Conservation (phyloP, 2,888 invertebrate genomes). For the Lycaena phlaeas region DNA sequence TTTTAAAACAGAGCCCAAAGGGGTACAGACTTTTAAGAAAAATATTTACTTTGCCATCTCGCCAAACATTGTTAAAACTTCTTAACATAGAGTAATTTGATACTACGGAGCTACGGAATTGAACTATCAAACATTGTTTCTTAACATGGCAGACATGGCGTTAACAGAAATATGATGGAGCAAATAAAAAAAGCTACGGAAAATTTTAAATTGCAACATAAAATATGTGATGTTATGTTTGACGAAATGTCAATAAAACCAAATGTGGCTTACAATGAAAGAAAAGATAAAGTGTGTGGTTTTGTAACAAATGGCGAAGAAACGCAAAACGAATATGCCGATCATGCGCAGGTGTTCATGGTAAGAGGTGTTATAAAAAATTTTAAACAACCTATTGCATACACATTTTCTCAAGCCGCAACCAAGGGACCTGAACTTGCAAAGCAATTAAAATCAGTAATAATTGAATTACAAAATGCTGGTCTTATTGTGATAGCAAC, state of each 20-base stretch:
- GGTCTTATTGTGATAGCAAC: constrained; percentile 24
- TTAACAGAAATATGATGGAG: constrained; percentile 21
- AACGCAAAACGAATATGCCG: constrained; percentile 19
- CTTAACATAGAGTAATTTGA: too few relatives aligned
- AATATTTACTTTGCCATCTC: constrained; percentile 14
- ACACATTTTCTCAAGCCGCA: constrained; percentile 21
- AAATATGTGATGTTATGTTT: constrained; percentile 22
- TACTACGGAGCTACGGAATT: too few relatives aligned
- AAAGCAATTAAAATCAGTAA: constrained; percentile 20
- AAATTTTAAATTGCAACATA: constrained; percentile 16
- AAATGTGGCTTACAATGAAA: constrained; percentile 20
- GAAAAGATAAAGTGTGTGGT: constrained; percentile 22
- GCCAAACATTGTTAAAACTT: constrained; percentile 4
- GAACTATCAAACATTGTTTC: too few relatives aligned
- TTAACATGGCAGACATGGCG: constrained; percentile 7
- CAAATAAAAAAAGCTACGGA: constrained; percentile 17
- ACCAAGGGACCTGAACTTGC: constrained; percentile 22
- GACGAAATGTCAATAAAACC: constrained; percentile 25
- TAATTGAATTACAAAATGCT: constrained; percentile 18
- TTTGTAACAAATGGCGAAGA: constrained; percentile 21
- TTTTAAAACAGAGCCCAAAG: constrained; percentile 16
- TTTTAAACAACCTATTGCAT: constrained; percentile 18
- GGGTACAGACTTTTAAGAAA: constrained; percentile 16
- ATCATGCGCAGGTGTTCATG: constrained; percentile 26
- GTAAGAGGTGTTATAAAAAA: constrained; percentile 15